Conservation (phyloP, 2,888 invertebrate species). For the Pseudococcus jackbeardsleyi region DNA sequence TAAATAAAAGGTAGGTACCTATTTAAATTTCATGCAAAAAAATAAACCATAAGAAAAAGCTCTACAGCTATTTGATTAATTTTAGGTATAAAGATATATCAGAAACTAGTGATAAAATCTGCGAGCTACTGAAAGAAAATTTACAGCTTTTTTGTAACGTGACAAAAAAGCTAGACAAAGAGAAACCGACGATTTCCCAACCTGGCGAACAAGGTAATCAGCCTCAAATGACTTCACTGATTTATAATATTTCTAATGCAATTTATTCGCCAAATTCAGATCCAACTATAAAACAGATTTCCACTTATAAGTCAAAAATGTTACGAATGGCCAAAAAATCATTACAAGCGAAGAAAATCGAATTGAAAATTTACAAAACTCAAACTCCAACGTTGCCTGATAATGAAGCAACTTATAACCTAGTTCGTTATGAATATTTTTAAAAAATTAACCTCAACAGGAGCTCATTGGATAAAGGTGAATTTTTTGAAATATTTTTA, state of each 20-base stretch:
- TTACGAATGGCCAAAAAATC: conserved; percentile 59
- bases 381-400: conserved; percentile 59
- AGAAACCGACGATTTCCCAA: not conserved
- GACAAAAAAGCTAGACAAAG: conserved; percentile 66
- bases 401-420: conserved; percentile 46
- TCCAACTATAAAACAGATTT: not conserved
- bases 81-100: conserved; percentile 72
- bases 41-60: not conserved
- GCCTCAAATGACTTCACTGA: not conserved
- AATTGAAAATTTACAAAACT: conserved; percentile 55
- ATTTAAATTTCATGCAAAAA: not conserved
- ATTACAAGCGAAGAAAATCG: conserved; percentile 57
- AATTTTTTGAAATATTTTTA: not conserved
- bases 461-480: not conserved
- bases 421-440: not conserved
- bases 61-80: not conserved
- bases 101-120: conserved; percentile 74
- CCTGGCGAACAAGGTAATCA: not conserved
- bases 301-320: conserved; percentile 55
- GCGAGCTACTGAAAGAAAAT: conserved; percentile 76
- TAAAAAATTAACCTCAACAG: not conserved
- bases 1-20: conserved; percentile 56
- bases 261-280: not conserved
- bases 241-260: not conserved
- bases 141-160: conserved; percentile 80